Evolutionary conservation across 2,888 invertebrate species (phyloP).

Genomic region (Apotomis betuletana): DNA sequence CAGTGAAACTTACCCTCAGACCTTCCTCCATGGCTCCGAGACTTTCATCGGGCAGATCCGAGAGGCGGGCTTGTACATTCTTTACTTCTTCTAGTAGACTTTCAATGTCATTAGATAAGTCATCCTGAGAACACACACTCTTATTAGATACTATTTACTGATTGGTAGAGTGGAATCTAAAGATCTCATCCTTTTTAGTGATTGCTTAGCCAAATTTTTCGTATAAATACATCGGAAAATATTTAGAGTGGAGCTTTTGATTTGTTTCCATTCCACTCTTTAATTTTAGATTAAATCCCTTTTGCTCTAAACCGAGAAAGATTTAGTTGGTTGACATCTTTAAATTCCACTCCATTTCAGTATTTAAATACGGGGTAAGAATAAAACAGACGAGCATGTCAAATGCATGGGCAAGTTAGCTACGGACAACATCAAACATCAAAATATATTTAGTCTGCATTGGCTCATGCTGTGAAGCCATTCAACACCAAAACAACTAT

Average conservation of each 20-base stretch:
- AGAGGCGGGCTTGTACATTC: constrained; percentile 86
- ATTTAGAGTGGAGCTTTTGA: not conserved
- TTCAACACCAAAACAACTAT: constrained; percentile 37
- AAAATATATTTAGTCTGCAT: constrained; percentile 59
- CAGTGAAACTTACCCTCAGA: constrained; percentile 86
- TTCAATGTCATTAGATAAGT: constrained; percentile 87
- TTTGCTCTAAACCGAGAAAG: not conserved
- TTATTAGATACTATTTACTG: constrained; percentile 62
- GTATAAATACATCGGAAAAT: not conserved
- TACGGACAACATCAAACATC: constrained; percentile 50
- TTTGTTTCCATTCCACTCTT: not conserved
- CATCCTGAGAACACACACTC: constrained; percentile 83
- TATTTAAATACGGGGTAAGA: constrained; percentile 50
- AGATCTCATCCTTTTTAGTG: constrained; percentile 30
- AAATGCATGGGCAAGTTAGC: constrained; percentile 65
- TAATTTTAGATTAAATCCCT: constrained; percentile 7
- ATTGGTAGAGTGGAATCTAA: constrained; percentile 45
- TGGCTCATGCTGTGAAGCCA: constrained; percentile 54
- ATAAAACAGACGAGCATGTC: constrained; percentile 63
- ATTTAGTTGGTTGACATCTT: constrained; percentile 38
- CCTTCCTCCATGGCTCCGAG: constrained; percentile 88
- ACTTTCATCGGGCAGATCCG: constrained; percentile 87
- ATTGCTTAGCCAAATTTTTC: not conserved
- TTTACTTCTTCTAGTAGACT: constrained; percentile 87
- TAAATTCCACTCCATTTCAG: constrained; percentile 56